Percentiles rank a stretch among this genome's conserved stretches.
Evolutionary conservation across 2,797 vertebrate genomes (phyloP).

Genomic region (Fistularia commersonii): DNA sequence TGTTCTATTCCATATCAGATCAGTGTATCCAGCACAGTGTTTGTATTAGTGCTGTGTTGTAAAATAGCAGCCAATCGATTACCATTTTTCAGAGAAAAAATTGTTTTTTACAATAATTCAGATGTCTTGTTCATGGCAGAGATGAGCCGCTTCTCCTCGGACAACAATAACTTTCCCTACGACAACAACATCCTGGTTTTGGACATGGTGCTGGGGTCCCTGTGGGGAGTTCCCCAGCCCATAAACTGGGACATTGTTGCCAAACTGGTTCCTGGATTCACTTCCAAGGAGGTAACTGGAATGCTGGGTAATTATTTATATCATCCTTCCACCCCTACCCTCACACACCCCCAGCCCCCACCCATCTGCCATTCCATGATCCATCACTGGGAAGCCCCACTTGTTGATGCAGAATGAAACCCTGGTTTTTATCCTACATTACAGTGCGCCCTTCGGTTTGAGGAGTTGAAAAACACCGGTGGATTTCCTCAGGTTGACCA

Average conservation of each 20-base stretch:
- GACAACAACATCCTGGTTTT: slow-evolving; percentile 93
- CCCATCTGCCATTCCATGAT: not conserved
- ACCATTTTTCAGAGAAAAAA: not conserved
- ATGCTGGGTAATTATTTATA: not conserved
- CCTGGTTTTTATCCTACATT: slow-evolving; percentile 8
- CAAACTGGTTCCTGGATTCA: slow-evolving; percentile 92
- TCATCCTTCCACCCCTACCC: too few species aligned
- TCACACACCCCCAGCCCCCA: not conserved
- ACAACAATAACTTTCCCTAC: slow-evolving; percentile 94
- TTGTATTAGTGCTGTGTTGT: too few species aligned
- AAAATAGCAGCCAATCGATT: too few species aligned
- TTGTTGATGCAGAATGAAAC: too few species aligned
- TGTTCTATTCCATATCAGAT: too few species aligned
- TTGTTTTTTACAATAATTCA: not conserved
- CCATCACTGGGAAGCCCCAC: not conserved
- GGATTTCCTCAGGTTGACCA: slow-evolving; percentile 85
- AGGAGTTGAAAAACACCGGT: slow-evolving; percentile 88
- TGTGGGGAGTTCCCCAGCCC: slow-evolving; percentile 87
- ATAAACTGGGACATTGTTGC: slow-evolving; percentile 96
- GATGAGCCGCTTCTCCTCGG: slow-evolving; percentile 90
- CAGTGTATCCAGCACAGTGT: too few species aligned
- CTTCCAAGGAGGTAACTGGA: slow-evolving; percentile 88
- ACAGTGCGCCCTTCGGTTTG: slow-evolving; percentile 92
- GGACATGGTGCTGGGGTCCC: slow-evolving; percentile 94
- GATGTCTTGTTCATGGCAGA: slow-evolving; percentile 52